Evolutionary conservation across 2,797 vertebrate genomes (phyloP).

Genomic region (Acestrorhynchus altus): DNA sequence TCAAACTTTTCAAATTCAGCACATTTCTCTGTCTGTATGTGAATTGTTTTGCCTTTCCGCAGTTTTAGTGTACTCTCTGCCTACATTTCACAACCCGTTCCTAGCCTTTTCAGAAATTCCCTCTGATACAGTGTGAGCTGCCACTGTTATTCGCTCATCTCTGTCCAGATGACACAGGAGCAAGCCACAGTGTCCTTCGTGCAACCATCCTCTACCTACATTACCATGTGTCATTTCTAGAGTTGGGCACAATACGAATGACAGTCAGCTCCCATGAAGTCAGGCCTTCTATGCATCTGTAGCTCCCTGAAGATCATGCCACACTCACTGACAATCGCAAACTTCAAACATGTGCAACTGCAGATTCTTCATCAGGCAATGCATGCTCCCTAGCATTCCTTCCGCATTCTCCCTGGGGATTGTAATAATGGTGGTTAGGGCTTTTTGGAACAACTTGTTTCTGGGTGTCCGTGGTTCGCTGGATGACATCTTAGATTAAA

Average conservation of each 20-base stretch:
- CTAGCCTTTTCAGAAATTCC: constrained; percentile 12
- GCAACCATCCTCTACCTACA: constrained; percentile 3
- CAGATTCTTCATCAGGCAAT: constrained; percentile 1
- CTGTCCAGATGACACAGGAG: neutral
- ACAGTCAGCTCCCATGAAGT: neutral
- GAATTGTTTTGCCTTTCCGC: no score
- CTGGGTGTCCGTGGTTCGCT: constrained; percentile 42
- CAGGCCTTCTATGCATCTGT: neutral
- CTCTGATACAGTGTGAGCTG: neutral
- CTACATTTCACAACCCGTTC: neutral
- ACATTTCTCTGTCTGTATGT: no score
- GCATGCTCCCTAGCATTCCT: constrained; percentile 17
- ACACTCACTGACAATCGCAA: constrained; percentile 10
- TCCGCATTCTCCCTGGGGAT: constrained; percentile 8
- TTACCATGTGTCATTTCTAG: constrained; percentile 11
- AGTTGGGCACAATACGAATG: neutral
- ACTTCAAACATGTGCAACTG: neutral
- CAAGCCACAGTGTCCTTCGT: neutral
- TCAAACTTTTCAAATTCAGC: no score
- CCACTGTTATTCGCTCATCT: neutral
- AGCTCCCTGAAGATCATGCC: constrained; percentile 7
- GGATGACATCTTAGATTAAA: constrained; percentile 34
- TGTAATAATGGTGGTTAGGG: constrained; percentile 22
- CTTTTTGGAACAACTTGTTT: constrained; percentile 1
- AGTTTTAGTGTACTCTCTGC: neutral